Conservation (phyloP, 2,888 invertebrate genomes). For the Cerastis rubricosa region DNA sequence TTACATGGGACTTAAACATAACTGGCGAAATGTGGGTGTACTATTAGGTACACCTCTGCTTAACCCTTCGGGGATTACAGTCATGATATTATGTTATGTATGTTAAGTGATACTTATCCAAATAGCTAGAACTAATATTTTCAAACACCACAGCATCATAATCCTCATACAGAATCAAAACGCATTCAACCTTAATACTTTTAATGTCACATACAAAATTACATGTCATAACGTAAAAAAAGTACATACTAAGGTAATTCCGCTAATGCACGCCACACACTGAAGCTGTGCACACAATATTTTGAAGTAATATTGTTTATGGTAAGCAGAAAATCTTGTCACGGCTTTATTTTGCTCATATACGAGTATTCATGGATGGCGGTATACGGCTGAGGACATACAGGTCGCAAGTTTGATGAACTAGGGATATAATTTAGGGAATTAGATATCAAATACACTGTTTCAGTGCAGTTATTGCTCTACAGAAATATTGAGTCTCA, state of each 20-base stretch:
- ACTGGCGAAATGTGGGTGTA: no score
- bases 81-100: no score
- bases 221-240: conserved; percentile 42
- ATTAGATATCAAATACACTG: background rate
- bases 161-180: conserved; percentile 1
- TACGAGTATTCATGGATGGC: conserved; percentile 67
- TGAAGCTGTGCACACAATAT: conserved; percentile 67
- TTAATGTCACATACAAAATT: conserved; percentile 51
- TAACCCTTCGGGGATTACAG: no score
- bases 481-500: background rate
- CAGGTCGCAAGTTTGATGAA: conserved; percentile 21
- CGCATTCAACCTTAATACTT: conserved; percentile 36
- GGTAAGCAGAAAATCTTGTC: conserved; percentile 89
- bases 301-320: conserved; percentile 87
- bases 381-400: conserved; percentile 49
- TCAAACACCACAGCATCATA: background rate
- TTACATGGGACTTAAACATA: no score
- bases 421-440: background rate
- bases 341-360: conserved; percentile 76
- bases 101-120: background rate
- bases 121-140: background rate
- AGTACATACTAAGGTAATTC: conserved; percentile 58
- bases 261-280: conserved; percentile 60
- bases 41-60: no score
- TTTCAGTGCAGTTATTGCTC: background rate